Base-by-base conservation (phyloP, 2,113 vertebrate genomes). In the Megaceryle maxima region DNA sequence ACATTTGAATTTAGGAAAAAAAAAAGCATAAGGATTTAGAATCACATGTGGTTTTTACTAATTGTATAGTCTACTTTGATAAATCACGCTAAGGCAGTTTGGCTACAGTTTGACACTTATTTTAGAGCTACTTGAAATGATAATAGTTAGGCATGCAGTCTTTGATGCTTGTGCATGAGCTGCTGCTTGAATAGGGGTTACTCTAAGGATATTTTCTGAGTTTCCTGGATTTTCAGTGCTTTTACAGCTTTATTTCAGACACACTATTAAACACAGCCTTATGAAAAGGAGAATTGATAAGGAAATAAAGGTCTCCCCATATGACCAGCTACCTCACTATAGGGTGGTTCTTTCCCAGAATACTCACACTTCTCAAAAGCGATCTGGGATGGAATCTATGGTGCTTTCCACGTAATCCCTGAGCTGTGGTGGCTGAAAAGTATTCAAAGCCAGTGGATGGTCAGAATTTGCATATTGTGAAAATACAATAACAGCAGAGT, bases 111-210 rank as follows among this genome's bases (percentile, higher is more conserved):
- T 70, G 87, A 70, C 50, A 24, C 74, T 59, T 72, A 29, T 75
- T 90, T 78, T 85, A 82, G 48, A 69, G 35, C 51, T 93, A 18
- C 62, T 85, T 82, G 74, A 60, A 85, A 39, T 82, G 74, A 37
- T 18, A 31, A 59, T 43, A 57, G 48, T 89, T 57, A 53, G 37
- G 66, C 84, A 76, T 79, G 77, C 35, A 59, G 46, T 68, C 60
- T 60, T 87, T 59, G 37, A 43, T 88, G 80, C 89, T 84, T 95
- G 57, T 79, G 88, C 75, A 48, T 80, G 88, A 95, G 75, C 82
- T 88, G 57, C 70, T 88, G 85, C 81, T 74, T 88, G 88, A 72
- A 56, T 26, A 46, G 10, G 31, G 15, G 26, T 75, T 63, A 62
- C 53, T 83, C 28, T 62, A 25, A 81, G 21, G 41, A 63, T 74